These are phyloP conservation scores for Mormyrus lacerda DNA, from an alignment of 2,113 vertebrate genomes.

Conservation along the genomic window DNA sequence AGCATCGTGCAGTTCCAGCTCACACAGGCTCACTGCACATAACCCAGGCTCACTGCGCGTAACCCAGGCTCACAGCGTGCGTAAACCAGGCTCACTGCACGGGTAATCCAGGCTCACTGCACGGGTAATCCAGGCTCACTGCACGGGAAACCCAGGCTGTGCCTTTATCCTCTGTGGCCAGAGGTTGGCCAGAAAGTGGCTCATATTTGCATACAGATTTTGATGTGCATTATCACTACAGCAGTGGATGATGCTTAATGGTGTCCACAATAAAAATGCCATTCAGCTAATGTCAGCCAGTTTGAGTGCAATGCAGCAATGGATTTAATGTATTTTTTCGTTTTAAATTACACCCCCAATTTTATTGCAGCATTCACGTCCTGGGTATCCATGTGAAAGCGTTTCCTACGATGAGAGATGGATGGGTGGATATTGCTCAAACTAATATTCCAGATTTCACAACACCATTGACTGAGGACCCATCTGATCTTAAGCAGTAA, in stretches of 20 bases:
- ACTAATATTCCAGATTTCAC: neutral
- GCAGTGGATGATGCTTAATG: neutral
- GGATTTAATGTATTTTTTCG: neutral
- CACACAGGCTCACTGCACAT: neutral
- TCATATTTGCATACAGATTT: neutral
- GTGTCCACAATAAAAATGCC: neutral
- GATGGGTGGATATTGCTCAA: neutral
- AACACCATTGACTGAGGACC: neutral
- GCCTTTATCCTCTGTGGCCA: constrained; percentile 24
- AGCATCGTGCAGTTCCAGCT: neutral
- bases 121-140: neutral
- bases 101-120: neutral
- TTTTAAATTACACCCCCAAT: neutral
- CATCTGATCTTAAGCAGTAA: neutral
- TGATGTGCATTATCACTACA: neutral
- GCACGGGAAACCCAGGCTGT: neutral
- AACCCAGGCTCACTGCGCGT: neutral
- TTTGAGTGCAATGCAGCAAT: neutral
- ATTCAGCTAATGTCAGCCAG: neutral
- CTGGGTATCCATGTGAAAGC: neutral
- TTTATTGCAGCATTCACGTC: neutral
- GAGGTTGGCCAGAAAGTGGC: neutral
- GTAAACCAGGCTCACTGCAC: neutral
- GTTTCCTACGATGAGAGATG: neutral
- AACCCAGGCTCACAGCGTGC: neutral